A percentile compares a stretch with the other conserved stretches of the same genome.
Evolutionary conservation across 1,140 invertebrate species (phyloP).

Genomic region (Globodera ellingtonae): DNA sequence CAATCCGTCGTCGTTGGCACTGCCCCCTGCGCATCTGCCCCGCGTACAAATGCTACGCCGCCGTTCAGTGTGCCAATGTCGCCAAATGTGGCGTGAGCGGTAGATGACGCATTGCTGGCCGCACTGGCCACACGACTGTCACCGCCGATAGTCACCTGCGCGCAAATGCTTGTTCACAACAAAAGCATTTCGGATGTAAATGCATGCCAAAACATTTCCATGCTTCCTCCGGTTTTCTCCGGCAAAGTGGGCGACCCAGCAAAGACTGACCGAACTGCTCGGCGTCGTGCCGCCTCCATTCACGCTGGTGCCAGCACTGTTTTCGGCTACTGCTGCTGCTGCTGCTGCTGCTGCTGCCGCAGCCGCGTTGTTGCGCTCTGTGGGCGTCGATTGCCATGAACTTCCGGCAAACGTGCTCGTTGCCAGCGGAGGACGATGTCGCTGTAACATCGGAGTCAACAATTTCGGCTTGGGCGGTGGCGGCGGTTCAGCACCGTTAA

Average conservation of each 20-base stretch:
- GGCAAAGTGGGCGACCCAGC: background rate
- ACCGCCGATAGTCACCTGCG: conserved; percentile 23
- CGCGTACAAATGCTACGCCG: background rate
- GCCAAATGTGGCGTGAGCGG: background rate
- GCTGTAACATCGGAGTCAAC: conserved; percentile 1
- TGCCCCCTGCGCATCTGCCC: background rate
- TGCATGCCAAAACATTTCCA: background rate
- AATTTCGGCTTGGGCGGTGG: background rate
- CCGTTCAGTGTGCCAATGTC: conserved; percentile 11
- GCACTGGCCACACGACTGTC: conserved; percentile 25
- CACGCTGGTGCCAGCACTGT: background rate
- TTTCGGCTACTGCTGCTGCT: background rate
- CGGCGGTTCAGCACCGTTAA: too few species aligned
- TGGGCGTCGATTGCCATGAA: too few species aligned
- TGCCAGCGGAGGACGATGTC: background rate
- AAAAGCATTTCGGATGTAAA: background rate
- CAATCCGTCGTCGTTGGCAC: conserved; percentile 1
- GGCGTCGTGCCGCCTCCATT: conserved; percentile 12
- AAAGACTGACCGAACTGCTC: conserved; percentile 8
- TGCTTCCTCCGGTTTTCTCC: background rate
- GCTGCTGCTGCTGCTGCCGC: background rate
- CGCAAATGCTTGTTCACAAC: background rate
- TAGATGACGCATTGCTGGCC: conserved; percentile 13
- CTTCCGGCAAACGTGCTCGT: background rate
- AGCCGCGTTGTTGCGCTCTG: background rate